These are phyloP conservation scores for Salarias fasciatus DNA, from an alignment of 2,797 vertebrate species.

Conservation along the genomic window DNA sequence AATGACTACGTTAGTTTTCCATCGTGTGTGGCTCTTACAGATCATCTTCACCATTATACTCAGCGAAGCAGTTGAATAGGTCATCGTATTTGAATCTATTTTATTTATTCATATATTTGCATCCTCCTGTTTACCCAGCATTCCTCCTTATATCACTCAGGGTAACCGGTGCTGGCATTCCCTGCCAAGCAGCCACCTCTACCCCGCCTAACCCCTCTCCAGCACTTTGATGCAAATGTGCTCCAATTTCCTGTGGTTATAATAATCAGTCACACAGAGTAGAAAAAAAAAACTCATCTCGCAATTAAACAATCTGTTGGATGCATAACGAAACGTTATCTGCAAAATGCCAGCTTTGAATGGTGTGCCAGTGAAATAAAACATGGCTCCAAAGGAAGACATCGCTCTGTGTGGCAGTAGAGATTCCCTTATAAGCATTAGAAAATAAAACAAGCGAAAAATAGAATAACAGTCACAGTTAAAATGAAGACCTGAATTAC, in stretches of 20 bases:
- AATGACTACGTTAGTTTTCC: too few relatives aligned
- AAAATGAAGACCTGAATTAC: too few relatives aligned
- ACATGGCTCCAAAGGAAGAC: neutral
- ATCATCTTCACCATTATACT: too few relatives aligned
- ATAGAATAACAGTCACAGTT: too few relatives aligned
- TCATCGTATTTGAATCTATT: neutral
- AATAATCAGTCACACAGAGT: neutral
- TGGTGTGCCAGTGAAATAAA: neutral
- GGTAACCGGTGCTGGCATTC: slow-evolving; percentile 2
- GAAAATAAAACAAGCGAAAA: too few relatives aligned
- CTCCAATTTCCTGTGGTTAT: neutral
- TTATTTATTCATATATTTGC: neutral
- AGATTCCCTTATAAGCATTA: too few relatives aligned
- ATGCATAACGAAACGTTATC: neutral
- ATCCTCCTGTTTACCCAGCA: neutral
- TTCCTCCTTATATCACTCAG: slow-evolving; percentile 14
- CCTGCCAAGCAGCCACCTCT: slow-evolving; percentile 3
- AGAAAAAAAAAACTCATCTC: neutral
- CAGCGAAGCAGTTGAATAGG: neutral
- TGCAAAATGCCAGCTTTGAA: neutral
- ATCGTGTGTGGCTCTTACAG: too few relatives aligned
- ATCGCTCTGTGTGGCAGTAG: neutral
- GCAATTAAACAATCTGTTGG: neutral
- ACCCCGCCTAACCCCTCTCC: neutral
- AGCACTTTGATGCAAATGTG: slow-evolving; percentile 17